These are phyloP conservation scores for Shargacucullia verbasci DNA, from an alignment of 2,888 invertebrate genomes.

Conservation along the genomic window DNA sequence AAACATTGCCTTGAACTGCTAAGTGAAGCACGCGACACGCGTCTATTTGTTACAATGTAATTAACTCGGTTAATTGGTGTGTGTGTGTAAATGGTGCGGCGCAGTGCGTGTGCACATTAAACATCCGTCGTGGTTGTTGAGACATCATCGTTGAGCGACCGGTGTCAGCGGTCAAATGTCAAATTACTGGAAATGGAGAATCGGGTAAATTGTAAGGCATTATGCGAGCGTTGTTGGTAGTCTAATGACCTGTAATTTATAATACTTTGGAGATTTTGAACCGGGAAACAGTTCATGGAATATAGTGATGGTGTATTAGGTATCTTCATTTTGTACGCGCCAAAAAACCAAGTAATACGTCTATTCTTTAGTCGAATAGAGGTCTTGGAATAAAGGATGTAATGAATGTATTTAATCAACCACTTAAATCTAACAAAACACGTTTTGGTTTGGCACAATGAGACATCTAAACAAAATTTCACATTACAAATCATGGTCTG, in stretches of 20 bases:
- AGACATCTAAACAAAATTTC: too few relatives aligned
- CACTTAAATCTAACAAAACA: background rate
- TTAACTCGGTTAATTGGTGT: slow-evolving; percentile 62
- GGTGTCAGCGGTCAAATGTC: slow-evolving; percentile 60
- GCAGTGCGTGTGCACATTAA: slow-evolving; percentile 55
- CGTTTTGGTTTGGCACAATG: background rate
- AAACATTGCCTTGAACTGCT: slow-evolving; percentile 69
- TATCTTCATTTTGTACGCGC: background rate
- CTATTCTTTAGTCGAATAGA: background rate
- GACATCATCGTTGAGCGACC: slow-evolving; percentile 49
- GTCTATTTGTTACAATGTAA: slow-evolving; percentile 62
- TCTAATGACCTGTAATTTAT: slow-evolving; percentile 11
- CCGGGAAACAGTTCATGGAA: background rate
- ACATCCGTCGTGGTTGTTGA: slow-evolving; percentile 55
- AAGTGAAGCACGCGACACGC: slow-evolving; percentile 55
- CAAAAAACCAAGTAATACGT: background rate
- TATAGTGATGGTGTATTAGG: background rate
- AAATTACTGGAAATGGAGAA: slow-evolving; percentile 20
- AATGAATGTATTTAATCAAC: too few relatives aligned
- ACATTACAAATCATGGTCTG: slow-evolving; percentile 9
- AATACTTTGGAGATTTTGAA: slow-evolving; percentile 2
- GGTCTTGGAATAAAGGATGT: too few relatives aligned
- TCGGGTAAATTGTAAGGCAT: slow-evolving; percentile 11
- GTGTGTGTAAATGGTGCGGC: slow-evolving; percentile 57
- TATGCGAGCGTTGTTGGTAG: slow-evolving; percentile 1